These are phyloP conservation scores for Drosophila truncata DNA, from an alignment of 1,140 invertebrate genomes.

Conservation along the genomic window DNA sequence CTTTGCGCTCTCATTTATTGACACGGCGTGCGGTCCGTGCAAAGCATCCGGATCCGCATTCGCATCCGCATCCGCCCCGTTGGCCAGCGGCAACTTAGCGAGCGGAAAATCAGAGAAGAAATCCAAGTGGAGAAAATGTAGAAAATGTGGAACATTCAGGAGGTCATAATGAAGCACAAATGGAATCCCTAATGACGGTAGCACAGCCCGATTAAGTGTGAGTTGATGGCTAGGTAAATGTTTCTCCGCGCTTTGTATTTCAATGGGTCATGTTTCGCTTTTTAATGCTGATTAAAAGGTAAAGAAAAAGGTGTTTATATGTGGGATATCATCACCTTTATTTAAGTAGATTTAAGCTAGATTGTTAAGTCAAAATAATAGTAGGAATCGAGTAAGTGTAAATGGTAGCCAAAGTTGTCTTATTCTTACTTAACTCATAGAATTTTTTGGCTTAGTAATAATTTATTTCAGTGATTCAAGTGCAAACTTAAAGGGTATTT, in stretches of 20 bases:
- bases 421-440: no score
- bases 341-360: no score
- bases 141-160: slow-evolving; percentile 28
- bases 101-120: slow-evolving; percentile 24
- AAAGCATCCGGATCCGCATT: slow-evolving; percentile 24
- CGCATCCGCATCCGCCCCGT: slow-evolving; percentile 30
- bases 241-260: slow-evolving; percentile 5
- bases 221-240: slow-evolving; percentile 40
- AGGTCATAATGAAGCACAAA: slow-evolving; percentile 24
- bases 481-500: no score
- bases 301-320: neutral
- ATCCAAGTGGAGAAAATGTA: slow-evolving; percentile 20
- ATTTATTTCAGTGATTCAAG: no score
- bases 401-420: no score
- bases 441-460: no score
- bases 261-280: neutral
- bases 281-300: slow-evolving; percentile 11
- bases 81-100: slow-evolving; percentile 18
- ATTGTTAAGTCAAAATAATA: no score
- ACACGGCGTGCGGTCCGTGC: slow-evolving; percentile 37
- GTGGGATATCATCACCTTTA: neutral
- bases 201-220: slow-evolving; percentile 24
- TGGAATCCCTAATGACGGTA: slow-evolving; percentile 32
- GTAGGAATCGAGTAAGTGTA: no score
- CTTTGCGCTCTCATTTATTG: slow-evolving; percentile 73